Conservation (phyloP, 1,140 invertebrate genomes). For the Hypsibius dujardini region DNA sequence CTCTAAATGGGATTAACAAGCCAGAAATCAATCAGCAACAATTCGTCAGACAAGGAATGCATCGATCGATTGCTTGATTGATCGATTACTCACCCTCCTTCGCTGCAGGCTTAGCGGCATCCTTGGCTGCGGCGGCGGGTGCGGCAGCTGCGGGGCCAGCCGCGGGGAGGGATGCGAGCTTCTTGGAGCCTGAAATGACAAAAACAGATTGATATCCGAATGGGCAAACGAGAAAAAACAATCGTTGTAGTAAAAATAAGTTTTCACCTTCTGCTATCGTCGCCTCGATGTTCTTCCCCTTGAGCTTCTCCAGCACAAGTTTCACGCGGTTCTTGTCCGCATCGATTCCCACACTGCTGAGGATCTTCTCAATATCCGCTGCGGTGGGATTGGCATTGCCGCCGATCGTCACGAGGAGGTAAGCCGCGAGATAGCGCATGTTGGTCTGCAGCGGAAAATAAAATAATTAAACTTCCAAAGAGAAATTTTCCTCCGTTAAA, state of each 20-base stretch:
- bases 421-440: slow-evolving; percentile 99
- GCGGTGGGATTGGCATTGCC: slow-evolving; percentile 59
- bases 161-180: slow-evolving; percentile 27
- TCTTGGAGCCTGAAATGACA: slow-evolving; percentile 24
- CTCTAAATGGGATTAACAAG: slow-evolving; percentile 28
- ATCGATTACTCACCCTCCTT: background rate
- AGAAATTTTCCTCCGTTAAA: background rate
- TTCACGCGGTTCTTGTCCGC: slow-evolving; percentile 61
- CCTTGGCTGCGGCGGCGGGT: slow-evolving; percentile 22
- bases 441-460: slow-evolving; percentile 34
- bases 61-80: no score
- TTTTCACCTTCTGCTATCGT: slow-evolving; percentile 66
- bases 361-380: slow-evolving; percentile 76
- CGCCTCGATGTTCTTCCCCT: slow-evolving; percentile 72
- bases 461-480: slow-evolving; percentile 10
- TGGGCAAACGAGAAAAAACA: background rate
- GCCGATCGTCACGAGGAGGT: slow-evolving; percentile 73
- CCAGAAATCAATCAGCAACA: background rate
- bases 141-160: slow-evolving; percentile 23
- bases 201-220: slow-evolving; percentile 14
- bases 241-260: no score
- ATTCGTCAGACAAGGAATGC: background rate
- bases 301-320: slow-evolving; percentile 65
- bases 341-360: slow-evolving; percentile 87
- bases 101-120: background rate